A percentile compares a stretch with the other conserved stretches of the same genome.
Evolutionary conservation across 64 coral and sea anemone genomes (phyloP).

Genomic region (Stichodactyla mertensii): DNA sequence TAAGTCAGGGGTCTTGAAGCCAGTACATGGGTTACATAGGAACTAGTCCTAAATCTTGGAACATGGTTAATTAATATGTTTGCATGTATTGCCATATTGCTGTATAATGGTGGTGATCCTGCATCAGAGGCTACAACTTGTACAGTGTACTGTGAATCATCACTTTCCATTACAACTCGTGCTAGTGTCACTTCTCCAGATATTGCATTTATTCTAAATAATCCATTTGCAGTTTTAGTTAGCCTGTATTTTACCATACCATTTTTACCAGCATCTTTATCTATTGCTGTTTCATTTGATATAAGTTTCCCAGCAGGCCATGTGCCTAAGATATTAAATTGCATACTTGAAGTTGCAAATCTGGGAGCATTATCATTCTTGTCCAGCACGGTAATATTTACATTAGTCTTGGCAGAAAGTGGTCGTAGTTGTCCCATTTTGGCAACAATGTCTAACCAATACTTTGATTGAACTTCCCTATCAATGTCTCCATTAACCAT

Average conservation of each 20-base stretch:
- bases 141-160: slow-evolving; percentile 47
- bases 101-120: slow-evolving; percentile 60
- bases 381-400: slow-evolving; percentile 61
- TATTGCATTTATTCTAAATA: slow-evolving; percentile 65
- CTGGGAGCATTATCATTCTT: slow-evolving; percentile 70
- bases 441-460: slow-evolving; percentile 49
- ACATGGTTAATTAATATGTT: slow-evolving; percentile 60
- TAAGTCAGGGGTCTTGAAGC: slow-evolving; percentile 58
- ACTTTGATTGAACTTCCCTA: slow-evolving; percentile 62
- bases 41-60: slow-evolving; percentile 48
- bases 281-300: slow-evolving; percentile 42
- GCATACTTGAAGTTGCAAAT: slow-evolving; percentile 50
- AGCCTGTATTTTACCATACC: slow-evolving; percentile 71
- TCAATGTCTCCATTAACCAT: slow-evolving; percentile 74
- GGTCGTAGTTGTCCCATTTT: slow-evolving; percentile 64
- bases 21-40: slow-evolving; percentile 51
- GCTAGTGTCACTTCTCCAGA: slow-evolving; percentile 69
- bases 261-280: slow-evolving; percentile 67
- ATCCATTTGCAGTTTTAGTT: slow-evolving; percentile 52
- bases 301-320: slow-evolving; percentile 47
- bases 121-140: slow-evolving; percentile 61
- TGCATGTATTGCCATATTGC: slow-evolving; percentile 45
- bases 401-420: slow-evolving; percentile 54
- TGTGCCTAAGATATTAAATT: slow-evolving; percentile 66
- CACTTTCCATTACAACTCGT: slow-evolving; percentile 27